phyloP scores from a whole-genome alignment of 2,113 vertebrate genomes.

The Channa maculata region DNA sequence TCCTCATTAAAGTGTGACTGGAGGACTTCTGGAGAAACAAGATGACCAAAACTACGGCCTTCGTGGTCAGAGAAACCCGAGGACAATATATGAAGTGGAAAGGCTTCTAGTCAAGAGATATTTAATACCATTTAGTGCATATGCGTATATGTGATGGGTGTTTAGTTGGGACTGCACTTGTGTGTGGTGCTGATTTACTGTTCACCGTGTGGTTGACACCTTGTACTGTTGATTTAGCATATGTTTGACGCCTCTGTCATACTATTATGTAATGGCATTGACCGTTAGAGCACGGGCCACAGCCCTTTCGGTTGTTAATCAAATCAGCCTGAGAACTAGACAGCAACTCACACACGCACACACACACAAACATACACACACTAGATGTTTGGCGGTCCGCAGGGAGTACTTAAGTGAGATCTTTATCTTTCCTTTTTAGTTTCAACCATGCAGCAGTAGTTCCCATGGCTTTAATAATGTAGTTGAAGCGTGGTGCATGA shows the following conservation, averaged over 20 bases:
- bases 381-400: constrained; percentile 8
- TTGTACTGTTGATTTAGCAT: background rate
- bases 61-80: no score
- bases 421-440: constrained; percentile 61
- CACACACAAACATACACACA: constrained; percentile 5
- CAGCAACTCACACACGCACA: constrained; percentile 33
- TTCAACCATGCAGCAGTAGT: constrained; percentile 51
- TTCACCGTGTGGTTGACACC: constrained; percentile 1
- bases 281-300: constrained; percentile 8
- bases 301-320: constrained; percentile 52
- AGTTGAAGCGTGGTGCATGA: constrained; percentile 4
- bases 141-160: background rate
- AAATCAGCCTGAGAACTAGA: constrained; percentile 46
- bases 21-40: no score
- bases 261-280: constrained; percentile 34
- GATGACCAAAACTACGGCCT: no score
- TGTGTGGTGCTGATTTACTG: background rate
- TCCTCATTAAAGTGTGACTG: no score
- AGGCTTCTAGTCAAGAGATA: no score
- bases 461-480: constrained; percentile 68
- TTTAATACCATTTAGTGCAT: background rate
- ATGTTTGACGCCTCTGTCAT: constrained; percentile 26
- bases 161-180: background rate
- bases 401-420: constrained; percentile 65
- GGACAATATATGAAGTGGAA: no score